phyloP scores from a whole-genome alignment of 2,888 invertebrate genomes.

The Heliconius ismenius region DNA sequence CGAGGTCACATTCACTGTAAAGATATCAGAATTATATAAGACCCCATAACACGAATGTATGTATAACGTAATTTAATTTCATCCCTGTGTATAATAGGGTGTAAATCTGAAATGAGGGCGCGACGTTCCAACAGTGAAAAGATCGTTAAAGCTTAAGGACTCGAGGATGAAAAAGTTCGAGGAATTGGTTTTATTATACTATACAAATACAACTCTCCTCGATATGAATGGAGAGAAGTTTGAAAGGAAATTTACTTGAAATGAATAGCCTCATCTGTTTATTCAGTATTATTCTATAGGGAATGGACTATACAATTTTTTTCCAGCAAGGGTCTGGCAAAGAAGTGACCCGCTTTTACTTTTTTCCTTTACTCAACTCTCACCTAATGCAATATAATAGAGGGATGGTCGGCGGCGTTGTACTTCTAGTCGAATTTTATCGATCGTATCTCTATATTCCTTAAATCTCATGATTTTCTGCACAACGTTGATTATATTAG shows the following conservation, averaged over 20 bases:
- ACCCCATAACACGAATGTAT: not conserved
- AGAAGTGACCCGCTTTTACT: not conserved
- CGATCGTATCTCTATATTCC: no score
- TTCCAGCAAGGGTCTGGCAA: not conserved
- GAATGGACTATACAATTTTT: constrained; percentile 1
- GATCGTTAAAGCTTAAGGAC: constrained; percentile 20
- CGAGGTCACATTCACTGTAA: not conserved
- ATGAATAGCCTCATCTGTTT: constrained; percentile 10
- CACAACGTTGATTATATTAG: not conserved
- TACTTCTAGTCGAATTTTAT: no score
- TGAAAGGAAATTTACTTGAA: not conserved
- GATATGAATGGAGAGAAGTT: not conserved
- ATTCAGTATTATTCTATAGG: not conserved
- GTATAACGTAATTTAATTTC: constrained; percentile 21
- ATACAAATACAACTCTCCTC: constrained; percentile 7
- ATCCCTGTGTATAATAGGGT: constrained; percentile 21
- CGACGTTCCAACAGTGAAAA: constrained; percentile 12
- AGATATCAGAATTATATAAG: not conserved
- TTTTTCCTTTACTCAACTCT: no score
- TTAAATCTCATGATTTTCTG: not conserved
- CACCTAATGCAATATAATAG: no score
- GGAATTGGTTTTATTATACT: constrained; percentile 14
- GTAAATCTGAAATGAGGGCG: constrained; percentile 25
- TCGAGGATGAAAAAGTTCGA: constrained; percentile 12
- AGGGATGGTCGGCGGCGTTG: no score